These are phyloP conservation scores for Dendrocincla fuliginosa DNA, from an alignment of 2,797 vertebrate species.

Conservation along the genomic window DNA sequence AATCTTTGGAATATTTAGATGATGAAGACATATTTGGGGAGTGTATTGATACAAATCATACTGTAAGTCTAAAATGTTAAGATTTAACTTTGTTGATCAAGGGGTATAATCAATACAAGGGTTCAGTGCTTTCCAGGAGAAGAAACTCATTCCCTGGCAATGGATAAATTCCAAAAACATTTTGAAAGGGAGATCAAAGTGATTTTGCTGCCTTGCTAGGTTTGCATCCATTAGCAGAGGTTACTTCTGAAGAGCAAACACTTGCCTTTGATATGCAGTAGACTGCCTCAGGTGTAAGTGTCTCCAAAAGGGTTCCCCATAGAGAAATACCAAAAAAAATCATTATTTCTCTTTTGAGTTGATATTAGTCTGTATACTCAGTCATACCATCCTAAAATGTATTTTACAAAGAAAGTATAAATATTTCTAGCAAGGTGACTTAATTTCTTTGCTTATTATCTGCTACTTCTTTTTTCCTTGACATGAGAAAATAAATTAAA, in stretches of 20 bases:
- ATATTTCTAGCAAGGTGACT: background rate
- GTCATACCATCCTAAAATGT: background rate
- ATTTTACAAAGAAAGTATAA: background rate
- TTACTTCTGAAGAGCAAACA: background rate
- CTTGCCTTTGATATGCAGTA: conserved; percentile 24
- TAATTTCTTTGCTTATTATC: background rate
- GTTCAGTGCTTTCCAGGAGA: background rate
- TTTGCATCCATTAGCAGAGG: conserved; percentile 10
- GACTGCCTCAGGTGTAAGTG: background rate
- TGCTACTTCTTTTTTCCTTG: background rate
- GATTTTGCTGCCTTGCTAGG: background rate
- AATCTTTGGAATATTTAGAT: background rate
- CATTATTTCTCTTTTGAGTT: background rate
- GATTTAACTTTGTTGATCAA: background rate
- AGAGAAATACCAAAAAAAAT: background rate
- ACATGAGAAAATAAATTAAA: background rate
- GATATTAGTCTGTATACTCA: background rate
- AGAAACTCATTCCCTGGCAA: background rate
- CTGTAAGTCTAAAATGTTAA: background rate
- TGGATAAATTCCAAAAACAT: background rate
- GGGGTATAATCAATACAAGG: background rate
- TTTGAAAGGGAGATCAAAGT: conserved; percentile 26
- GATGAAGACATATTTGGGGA: background rate
- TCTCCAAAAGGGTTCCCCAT: background rate
- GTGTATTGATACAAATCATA: background rate